These are phyloP conservation scores for Plusia festucae DNA, from an alignment of 2,888 invertebrate species.

Conservation along the genomic window DNA sequence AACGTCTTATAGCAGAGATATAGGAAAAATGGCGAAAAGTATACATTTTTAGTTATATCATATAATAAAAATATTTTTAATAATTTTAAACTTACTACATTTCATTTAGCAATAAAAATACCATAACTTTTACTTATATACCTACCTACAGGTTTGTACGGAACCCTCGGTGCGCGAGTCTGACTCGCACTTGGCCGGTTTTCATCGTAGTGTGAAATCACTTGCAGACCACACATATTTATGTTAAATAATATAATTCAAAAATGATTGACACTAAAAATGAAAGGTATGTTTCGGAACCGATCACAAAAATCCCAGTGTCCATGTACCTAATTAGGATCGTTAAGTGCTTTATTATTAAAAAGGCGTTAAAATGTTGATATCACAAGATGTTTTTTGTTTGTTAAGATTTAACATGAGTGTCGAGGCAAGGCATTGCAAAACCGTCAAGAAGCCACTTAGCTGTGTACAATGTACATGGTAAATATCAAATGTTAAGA, in stretches of 20 bases:
- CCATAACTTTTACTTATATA: too few relatives aligned
- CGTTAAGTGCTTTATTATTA: slow-evolving; percentile 29
- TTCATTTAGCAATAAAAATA: too few relatives aligned
- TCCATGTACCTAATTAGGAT: slow-evolving; percentile 21
- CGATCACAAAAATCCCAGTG: slow-evolving; percentile 19
- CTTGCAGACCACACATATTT: not conserved
- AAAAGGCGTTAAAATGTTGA: slow-evolving; percentile 59
- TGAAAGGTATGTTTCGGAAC: slow-evolving; percentile 1
- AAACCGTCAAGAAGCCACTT: slow-evolving; percentile 68
- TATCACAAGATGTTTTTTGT: slow-evolving; percentile 54
- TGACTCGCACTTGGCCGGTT: too few relatives aligned
- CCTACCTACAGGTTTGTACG: too few relatives aligned
- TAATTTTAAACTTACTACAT: too few relatives aligned
- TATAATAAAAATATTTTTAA: too few relatives aligned
- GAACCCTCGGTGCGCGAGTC: too few relatives aligned
- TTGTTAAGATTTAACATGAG: slow-evolving; percentile 59
- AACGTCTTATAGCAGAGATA: too few relatives aligned
- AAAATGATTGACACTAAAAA: not conserved
- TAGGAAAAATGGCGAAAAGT: too few relatives aligned
- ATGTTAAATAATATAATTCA: not conserved
- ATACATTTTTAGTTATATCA: too few relatives aligned
- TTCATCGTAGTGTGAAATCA: slow-evolving; percentile 17
- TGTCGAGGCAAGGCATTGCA: slow-evolving; percentile 62
- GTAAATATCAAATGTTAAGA: slow-evolving; percentile 62
- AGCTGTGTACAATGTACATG: slow-evolving; percentile 44